Base-by-base conservation (phyloP, 2,113 vertebrate genomes). In the Poecile atricapillus region DNA sequence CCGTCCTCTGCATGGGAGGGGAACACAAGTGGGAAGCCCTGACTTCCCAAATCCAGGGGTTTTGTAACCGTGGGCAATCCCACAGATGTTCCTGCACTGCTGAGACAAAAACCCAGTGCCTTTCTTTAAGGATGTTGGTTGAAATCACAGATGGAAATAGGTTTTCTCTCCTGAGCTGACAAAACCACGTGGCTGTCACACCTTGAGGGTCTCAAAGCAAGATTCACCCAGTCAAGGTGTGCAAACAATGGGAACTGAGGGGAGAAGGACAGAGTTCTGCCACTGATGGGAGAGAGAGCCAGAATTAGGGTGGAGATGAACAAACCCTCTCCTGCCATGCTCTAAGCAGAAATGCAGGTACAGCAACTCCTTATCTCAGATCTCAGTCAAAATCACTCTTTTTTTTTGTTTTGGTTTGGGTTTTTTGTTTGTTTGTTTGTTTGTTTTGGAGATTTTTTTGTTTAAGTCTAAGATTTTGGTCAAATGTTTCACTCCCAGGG, bases 171-270 rank as follows among this genome's bases (percentile, higher is more conserved):
- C 73, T 74, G 64, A 90, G 55, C 24, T 44, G 60, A 11, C 16
- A 79, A 75, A 79, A 15, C 8, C 47, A 10, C 0, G 0, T 15
- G 39, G 41, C 19, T 24, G 4, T 31, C 24, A 7, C 35, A 52
- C 19, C 78, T 43, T 11, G 30, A 37, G 59, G 17, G 44, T 27
- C 44, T 63, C 4, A 23, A 31, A 79, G 60, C 81, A 46, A 77
- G 20, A 63, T 53, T 49, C 52, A 52, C 33, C 24, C 60, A 15
- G 16, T 16, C 46, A 16, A 49, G 4, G 18, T 9, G n/a, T n/a
- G 17, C 43, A 83, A 60, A n/a, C 9, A 39, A 2, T 28, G 56
- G 58, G 43, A 78, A 53, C 7, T 69, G 2, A 85, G 67, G 41
- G 44, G 25, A 56, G 27, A 73, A 30, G 17, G 7, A 20, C 44